These are phyloP conservation scores for Fragum sueziense DNA, from an alignment of 2,888 invertebrate species.

Conservation along the genomic window DNA sequence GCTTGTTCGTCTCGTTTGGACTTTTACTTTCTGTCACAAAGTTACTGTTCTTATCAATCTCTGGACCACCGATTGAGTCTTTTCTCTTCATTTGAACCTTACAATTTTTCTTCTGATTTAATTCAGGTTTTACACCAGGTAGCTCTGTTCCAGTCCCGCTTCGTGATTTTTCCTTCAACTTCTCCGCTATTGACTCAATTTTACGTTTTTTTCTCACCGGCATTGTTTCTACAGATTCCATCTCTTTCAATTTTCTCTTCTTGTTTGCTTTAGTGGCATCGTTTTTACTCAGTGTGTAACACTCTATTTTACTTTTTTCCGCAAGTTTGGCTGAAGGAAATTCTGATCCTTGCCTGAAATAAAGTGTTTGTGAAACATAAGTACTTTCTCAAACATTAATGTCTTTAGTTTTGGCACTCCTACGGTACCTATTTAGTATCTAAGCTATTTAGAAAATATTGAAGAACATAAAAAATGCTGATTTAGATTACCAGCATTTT, in stretches of 20 bases:
- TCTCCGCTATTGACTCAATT: slow-evolving; percentile 4
- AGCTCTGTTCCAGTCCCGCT: neutral
- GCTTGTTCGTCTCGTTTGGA: neutral
- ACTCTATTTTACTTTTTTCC: too few species aligned
- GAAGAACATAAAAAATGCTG: too few species aligned
- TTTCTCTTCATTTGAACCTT: neutral
- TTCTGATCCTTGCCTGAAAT: too few species aligned
- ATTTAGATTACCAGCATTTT: too few species aligned
- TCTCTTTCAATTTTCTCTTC: neutral
- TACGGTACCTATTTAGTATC: too few species aligned
- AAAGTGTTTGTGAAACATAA: too few species aligned
- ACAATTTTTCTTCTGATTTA: neutral
- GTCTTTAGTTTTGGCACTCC: too few species aligned
- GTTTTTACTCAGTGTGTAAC: too few species aligned
- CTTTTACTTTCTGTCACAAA: neutral
- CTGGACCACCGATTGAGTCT: neutral
- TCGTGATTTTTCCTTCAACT: neutral
- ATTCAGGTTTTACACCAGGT: neutral
- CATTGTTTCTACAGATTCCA: neutral
- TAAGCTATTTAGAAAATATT: neutral
- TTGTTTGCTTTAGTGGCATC: neutral
- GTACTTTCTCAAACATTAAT: too few species aligned
- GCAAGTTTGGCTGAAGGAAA: too few species aligned
- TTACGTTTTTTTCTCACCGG: neutral
- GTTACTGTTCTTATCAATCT: slow-evolving; percentile 10